Evolutionary conservation across 2,113 vertebrate genomes (phyloP).

Genomic region (Macrotus californicus): DNA sequence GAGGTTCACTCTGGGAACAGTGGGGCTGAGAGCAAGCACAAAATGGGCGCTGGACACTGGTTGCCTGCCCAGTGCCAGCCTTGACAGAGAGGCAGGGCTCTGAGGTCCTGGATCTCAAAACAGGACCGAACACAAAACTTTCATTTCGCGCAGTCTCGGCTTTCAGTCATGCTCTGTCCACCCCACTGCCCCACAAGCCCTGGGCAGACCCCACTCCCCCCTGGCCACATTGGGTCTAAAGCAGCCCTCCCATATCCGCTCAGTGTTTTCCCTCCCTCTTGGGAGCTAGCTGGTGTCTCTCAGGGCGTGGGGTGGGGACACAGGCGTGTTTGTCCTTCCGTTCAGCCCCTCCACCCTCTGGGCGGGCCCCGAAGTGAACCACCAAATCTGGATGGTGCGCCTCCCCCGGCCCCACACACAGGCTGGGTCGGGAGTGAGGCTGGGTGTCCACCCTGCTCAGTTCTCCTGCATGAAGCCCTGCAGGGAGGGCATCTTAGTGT

Average conservation of each 20-base stretch:
- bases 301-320: not conserved
- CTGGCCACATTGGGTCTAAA: not conserved
- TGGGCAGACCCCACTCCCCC: not conserved
- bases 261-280: accelerated
- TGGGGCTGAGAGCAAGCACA: not conserved
- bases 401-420: accelerated
- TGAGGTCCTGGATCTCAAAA: not conserved
- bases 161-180: not conserved
- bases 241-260: accelerated
- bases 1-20: not conserved
- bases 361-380: not conserved
- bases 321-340: accelerated
- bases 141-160: accelerated
- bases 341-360: accelerated
- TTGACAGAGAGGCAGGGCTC: not conserved
- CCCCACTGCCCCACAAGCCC: not conserved
- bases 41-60: not conserved
- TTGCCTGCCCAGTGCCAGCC: accelerated
- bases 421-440: not conserved
- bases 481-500: not conserved
- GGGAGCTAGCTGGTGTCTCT: not conserved
- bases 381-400: too few species aligned
- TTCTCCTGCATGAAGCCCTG: not conserved
- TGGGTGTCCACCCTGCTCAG: accelerated
- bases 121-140: accelerated